phyloP scores from a whole-genome alignment of 2,113 vertebrate genomes.

The Podarcis muralis region DNA sequence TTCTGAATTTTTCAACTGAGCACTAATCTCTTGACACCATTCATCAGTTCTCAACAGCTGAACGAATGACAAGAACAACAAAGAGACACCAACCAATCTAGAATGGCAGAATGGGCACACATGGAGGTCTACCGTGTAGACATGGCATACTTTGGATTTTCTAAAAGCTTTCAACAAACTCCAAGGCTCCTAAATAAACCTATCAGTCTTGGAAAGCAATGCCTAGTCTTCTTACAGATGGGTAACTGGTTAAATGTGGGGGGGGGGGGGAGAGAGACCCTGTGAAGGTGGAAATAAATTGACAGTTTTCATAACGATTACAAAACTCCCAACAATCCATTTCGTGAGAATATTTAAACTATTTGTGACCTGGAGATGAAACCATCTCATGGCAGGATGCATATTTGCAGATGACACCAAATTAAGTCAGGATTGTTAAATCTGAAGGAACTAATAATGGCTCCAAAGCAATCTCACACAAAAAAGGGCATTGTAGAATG shows the following conservation, averaged over 20 bases:
- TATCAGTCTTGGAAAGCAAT: not conserved
- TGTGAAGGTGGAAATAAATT: not conserved
- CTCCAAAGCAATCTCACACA: not conserved
- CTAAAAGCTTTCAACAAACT: not conserved
- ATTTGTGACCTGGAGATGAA: not conserved
- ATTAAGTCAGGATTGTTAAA: not conserved
- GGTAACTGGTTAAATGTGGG: not conserved
- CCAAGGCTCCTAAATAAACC: not conserved
- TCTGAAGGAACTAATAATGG: not conserved
- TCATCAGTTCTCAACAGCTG: not conserved
- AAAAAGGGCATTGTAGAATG: not conserved
- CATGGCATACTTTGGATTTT: not conserved
- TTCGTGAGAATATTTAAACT: not conserved
- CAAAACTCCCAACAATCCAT: not conserved
- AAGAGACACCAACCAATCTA: not conserved
- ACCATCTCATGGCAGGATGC: not conserved
- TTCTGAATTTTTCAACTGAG: slow-evolving; percentile 10
- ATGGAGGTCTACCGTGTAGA: not conserved
- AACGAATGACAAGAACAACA: not conserved
- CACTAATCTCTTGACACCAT: not conserved
- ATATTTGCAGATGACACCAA: not conserved
- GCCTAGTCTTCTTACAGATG: not conserved
- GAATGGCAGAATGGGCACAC: slow-evolving; percentile 1
- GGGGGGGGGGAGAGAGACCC: too few species aligned
- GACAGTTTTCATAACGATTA: not conserved